Evolutionary conservation across 2,113 vertebrate species (phyloP).

Genomic region (Hippocampus comes): DNA sequence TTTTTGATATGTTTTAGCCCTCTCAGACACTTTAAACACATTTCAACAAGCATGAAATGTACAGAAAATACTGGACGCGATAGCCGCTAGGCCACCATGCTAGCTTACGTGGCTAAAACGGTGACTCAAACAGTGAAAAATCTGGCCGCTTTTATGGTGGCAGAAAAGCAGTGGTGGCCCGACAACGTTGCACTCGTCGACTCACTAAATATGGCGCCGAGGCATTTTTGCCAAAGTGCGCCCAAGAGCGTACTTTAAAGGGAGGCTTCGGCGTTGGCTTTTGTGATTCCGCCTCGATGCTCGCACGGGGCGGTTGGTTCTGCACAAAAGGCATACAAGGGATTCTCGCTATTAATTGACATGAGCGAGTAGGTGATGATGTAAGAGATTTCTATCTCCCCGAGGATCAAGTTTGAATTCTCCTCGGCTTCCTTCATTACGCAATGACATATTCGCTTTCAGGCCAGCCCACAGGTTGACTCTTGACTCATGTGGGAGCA

Average conservation of each 20-base stretch:
- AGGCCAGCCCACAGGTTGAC: slow-evolving; percentile 46
- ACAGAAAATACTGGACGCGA: neutral
- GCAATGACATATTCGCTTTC: slow-evolving; percentile 64
- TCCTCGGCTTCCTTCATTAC: slow-evolving; percentile 63
- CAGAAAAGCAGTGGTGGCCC: too few relatives aligned
- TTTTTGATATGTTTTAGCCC: too few relatives aligned
- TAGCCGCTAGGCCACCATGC: neutral
- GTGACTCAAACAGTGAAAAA: too few relatives aligned
- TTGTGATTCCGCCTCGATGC: neutral
- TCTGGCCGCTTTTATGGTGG: too few relatives aligned
- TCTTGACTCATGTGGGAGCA: slow-evolving; percentile 57
- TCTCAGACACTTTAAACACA: neutral
- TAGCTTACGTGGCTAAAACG: too few relatives aligned
- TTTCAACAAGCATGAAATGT: too few relatives aligned
- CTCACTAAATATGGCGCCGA: neutral
- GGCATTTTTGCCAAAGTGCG: slow-evolving; percentile 14
- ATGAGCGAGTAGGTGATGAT: slow-evolving; percentile 42
- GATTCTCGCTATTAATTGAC: slow-evolving; percentile 34
- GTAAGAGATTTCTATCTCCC: slow-evolving; percentile 59
- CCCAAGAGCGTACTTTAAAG: slow-evolving; percentile 29
- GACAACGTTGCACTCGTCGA: too few relatives aligned
- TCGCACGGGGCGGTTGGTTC: slow-evolving; percentile 15
- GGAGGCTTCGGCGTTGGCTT: slow-evolving; percentile 35
- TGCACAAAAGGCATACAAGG: slow-evolving; percentile 29
- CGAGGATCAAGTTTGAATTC: slow-evolving; percentile 60